Evolutionary conservation across 35 echinoderm and acorn worm species (phyloP).

Genomic region (Amphiura filiformis): DNA sequence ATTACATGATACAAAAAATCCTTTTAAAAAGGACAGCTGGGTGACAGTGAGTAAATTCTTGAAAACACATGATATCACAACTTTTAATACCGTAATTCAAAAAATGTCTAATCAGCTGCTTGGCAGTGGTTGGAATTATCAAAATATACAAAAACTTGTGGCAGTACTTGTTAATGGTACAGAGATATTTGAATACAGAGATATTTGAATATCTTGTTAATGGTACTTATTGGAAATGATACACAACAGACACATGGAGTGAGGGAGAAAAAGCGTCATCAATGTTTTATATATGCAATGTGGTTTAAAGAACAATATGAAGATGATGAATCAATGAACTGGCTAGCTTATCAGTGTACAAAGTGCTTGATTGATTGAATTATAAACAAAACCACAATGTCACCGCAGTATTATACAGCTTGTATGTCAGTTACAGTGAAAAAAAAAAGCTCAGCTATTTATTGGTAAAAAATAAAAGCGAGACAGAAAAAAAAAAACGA

Average conservation of each 20-base stretch:
- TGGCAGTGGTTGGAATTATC: not conserved
- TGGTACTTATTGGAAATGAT: constrained; percentile 14
- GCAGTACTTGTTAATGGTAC: too few relatives aligned
- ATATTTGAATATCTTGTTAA: too few relatives aligned
- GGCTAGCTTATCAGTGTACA: constrained; percentile 40
- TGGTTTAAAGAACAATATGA: constrained; percentile 70
- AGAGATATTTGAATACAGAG: not conserved
- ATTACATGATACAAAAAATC: not conserved
- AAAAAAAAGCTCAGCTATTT: constrained; percentile 26
- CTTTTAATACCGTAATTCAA: not conserved
- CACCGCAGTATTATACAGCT: constrained; percentile 23
- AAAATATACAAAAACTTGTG: not conserved
- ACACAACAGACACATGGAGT: constrained; percentile 49
- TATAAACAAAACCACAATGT: constrained; percentile 39
- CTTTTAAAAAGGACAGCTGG: not conserved
- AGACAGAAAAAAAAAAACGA: not conserved
- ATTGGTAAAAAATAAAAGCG: not conserved
- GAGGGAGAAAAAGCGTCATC: constrained; percentile 45
- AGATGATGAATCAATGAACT: constrained; percentile 61
- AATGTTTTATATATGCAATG: constrained; percentile 74
- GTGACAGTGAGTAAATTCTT: not conserved
- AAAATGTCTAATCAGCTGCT: not conserved
- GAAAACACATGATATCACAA: too few relatives aligned
- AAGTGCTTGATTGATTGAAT: constrained; percentile 36
- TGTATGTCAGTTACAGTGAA: constrained; percentile 33